Evolutionary conservation across 1,140 invertebrate genomes (phyloP).

Genomic region (Conus betulinus): DNA sequence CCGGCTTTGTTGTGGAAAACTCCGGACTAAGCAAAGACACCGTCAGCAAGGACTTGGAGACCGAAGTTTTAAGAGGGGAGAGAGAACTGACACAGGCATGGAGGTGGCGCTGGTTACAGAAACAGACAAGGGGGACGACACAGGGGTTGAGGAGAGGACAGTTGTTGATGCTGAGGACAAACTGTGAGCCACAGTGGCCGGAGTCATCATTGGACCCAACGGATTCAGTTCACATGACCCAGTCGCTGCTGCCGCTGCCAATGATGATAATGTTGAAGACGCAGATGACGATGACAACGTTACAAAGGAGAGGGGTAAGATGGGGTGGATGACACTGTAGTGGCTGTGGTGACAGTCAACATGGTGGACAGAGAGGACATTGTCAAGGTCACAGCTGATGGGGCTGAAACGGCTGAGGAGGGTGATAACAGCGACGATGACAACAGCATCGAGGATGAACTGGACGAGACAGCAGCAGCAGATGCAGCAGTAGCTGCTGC

Average conservation of each 20-base stretch:
- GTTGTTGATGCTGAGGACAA: not conserved
- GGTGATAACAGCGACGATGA: slow-evolving; percentile 10
- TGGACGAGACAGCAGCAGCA: not conserved
- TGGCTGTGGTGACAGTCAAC: slow-evolving; percentile 15
- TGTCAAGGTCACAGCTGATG: slow-evolving; percentile 14
- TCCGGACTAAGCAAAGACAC: slow-evolving; percentile 11
- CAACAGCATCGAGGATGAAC: not conserved
- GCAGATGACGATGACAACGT: slow-evolving; percentile 40
- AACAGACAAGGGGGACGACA: not conserved
- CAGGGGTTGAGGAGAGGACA: not conserved
- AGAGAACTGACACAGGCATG: not conserved
- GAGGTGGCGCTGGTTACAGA: not conserved
- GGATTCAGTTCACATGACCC: not conserved
- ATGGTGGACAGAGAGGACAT: slow-evolving; percentile 21
- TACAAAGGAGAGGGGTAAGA: slow-evolving; percentile 41
- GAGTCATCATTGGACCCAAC: not conserved
- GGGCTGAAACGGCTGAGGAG: not conserved
- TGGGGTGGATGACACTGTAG: slow-evolving; percentile 17
- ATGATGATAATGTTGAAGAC: slow-evolving; percentile 44
- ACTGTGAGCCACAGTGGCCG: not conserved
- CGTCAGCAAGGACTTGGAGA: not conserved
- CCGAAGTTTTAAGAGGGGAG: not conserved
- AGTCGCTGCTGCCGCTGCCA: not conserved
- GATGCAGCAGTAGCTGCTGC: not conserved
- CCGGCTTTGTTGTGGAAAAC: slow-evolving; percentile 17